Evolutionary conservation across 2,888 invertebrate species (phyloP).

Genomic region (Tachina grossa): DNA sequence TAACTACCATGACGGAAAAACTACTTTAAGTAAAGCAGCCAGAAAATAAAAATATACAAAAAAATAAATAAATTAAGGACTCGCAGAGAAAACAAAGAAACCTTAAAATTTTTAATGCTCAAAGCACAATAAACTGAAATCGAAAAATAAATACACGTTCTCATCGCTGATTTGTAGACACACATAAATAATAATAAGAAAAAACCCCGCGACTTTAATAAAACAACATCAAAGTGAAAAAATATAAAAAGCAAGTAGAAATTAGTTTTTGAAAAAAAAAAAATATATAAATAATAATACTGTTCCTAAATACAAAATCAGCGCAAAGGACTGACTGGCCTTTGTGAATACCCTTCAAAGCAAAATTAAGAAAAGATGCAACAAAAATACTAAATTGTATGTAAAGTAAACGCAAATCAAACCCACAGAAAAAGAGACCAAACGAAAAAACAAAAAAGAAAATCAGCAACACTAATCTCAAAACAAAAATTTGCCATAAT

Average conservation of each 20-base stretch:
- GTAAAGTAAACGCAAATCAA: constrained; percentile 10
- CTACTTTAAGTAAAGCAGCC: constrained; percentile 31
- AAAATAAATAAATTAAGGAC: not conserved
- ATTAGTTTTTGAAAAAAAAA: constrained; percentile 38
- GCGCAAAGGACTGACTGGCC: constrained; percentile 24
- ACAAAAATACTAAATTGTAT: constrained; percentile 38
- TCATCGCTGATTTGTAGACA: constrained; percentile 36
- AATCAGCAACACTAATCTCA: constrained; percentile 25
- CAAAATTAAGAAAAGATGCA: constrained; percentile 20
- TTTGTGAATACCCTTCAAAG: constrained; percentile 21
- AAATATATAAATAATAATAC: constrained; percentile 3
- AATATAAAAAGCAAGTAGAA: constrained; percentile 34
- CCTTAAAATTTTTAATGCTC: constrained; percentile 33
- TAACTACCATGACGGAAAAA: constrained; percentile 60
- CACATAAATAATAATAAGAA: constrained; percentile 1
- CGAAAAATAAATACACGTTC: constrained; percentile 57
- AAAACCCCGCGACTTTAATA: not conserved
- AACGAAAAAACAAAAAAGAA: constrained; percentile 1
- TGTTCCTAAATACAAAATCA: constrained; percentile 24
- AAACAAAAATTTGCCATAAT: constrained; percentile 46
- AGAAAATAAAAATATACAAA: not conserved
- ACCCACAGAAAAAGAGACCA: not conserved
- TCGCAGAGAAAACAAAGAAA: constrained; percentile 19
- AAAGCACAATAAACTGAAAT: constrained; percentile 36
- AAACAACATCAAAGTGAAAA: constrained; percentile 60